A percentile compares a stretch with the other conserved stretches of the same genome.
phyloP scores from a whole-genome alignment of 1,140 invertebrate species.

The Drosophila yakuba region DNA sequence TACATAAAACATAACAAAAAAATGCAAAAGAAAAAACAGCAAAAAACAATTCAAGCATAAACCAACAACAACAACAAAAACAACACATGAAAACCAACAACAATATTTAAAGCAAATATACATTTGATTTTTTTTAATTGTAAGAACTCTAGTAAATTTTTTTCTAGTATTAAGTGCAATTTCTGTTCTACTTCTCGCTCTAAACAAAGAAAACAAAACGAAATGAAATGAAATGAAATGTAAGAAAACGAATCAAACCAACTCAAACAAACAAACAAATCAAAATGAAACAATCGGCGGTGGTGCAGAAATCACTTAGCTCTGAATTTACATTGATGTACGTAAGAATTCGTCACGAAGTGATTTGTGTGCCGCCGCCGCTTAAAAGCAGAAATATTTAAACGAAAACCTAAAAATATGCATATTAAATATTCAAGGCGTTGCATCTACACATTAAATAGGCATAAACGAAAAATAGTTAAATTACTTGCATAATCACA shows the following conservation, averaged over 20 bases:
- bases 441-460: conserved; percentile 69
- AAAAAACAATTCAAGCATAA: conserved; percentile 42
- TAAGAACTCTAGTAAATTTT: conserved; percentile 84
- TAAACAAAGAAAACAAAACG: conserved; percentile 59
- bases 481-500: conserved; percentile 62
- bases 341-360: too few species aligned
- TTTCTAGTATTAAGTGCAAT: conserved; percentile 80
- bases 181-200: conserved; percentile 82
- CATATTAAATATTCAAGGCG: conserved; percentile 74
- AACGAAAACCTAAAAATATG: conserved; percentile 58
- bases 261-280: conserved; percentile 55
- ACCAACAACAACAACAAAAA: conserved; percentile 34
- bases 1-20: conserved; percentile 52
- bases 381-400: conserved; percentile 50
- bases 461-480: conserved; percentile 67
- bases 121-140: conserved; percentile 82
- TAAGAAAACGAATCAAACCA: conserved; percentile 28
- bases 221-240: conserved; percentile 28
- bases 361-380: too few species aligned
- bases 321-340: too few species aligned
- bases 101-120: conserved; percentile 79
- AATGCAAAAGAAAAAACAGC: conserved; percentile 53
- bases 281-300: conserved; percentile 55
- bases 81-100: conserved; percentile 53
- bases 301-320: too few species aligned